Conservation (phyloP, 2,113 vertebrate species). For the Emydocephalus ijimae region DNA sequence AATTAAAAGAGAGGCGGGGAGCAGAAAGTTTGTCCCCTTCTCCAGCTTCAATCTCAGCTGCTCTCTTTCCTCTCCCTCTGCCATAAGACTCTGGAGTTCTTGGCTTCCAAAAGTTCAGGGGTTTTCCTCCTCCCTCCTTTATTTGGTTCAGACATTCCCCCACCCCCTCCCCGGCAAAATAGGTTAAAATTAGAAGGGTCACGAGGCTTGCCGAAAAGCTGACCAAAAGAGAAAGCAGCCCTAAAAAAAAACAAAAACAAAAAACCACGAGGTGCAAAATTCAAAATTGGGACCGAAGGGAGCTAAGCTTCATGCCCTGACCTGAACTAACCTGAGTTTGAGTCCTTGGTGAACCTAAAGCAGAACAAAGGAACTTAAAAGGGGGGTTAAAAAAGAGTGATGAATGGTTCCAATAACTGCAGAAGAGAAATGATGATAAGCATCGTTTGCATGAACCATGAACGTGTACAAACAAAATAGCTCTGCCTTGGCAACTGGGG, state of each 20-base stretch:
- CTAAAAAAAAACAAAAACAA: neutral
- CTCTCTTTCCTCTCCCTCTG: neutral
- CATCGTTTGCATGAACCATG: neutral
- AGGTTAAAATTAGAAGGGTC: slow-evolving; percentile 6
- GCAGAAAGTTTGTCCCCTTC: accelerated
- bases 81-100: neutral
- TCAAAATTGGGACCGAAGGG: neutral
- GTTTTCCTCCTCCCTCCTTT: neutral
- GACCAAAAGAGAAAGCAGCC: neutral
- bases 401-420: neutral
- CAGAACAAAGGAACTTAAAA: neutral
- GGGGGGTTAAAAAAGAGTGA: neutral
- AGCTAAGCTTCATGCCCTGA: too few species aligned
- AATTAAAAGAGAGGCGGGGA: accelerated
- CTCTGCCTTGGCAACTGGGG: neutral
- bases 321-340: neutral
- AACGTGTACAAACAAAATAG: neutral
- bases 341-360: neutral
- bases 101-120: neutral
- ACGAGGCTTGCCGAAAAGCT: neutral
- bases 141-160: neutral
- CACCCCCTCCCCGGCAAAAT: neutral
- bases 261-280: neutral
- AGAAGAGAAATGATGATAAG: neutral
- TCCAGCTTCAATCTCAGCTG: neutral